Evolutionary conservation across 37 sponge, comb jelly and placozoan genomes (phyloP).

Genomic region (Bolinopsis microptera): DNA sequence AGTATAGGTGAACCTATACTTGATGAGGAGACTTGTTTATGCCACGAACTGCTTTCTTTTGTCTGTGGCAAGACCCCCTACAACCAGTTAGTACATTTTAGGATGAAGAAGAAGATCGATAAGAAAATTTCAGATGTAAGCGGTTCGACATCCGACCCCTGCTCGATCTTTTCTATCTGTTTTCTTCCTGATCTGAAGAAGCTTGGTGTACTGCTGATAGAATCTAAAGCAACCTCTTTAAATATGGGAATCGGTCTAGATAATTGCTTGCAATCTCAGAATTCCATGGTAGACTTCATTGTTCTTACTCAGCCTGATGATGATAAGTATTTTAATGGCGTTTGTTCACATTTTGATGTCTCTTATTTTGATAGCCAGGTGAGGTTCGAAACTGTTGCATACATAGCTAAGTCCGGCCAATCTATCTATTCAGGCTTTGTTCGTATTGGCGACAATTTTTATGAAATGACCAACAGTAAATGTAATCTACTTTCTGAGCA

Average conservation of each 20-base stretch:
- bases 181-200: not conserved
- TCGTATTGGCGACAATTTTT: not conserved
- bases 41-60: not conserved
- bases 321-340: not conserved
- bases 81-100: not conserved
- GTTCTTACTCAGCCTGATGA: not conserved
- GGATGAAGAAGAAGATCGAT: not conserved
- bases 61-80: not conserved
- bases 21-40: not conserved
- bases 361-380: not conserved
- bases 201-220: not conserved
- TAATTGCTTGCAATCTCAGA: not conserved
- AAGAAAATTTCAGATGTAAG: not conserved
- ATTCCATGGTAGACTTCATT: not conserved
- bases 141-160: not conserved
- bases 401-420: not conserved
- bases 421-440: not conserved
- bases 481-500: not conserved
- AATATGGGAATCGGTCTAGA: not conserved
- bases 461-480: not conserved
- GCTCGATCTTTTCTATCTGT: not conserved
- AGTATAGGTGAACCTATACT: not conserved
- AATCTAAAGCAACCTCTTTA: not conserved
- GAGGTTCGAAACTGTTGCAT: not conserved
- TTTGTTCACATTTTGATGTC: not conserved